A percentile compares a stretch with the other conserved stretches of the same genome.
Evolutionary conservation across 2,888 invertebrate species (phyloP).

Genomic region (Herminia tarsipennalis): DNA sequence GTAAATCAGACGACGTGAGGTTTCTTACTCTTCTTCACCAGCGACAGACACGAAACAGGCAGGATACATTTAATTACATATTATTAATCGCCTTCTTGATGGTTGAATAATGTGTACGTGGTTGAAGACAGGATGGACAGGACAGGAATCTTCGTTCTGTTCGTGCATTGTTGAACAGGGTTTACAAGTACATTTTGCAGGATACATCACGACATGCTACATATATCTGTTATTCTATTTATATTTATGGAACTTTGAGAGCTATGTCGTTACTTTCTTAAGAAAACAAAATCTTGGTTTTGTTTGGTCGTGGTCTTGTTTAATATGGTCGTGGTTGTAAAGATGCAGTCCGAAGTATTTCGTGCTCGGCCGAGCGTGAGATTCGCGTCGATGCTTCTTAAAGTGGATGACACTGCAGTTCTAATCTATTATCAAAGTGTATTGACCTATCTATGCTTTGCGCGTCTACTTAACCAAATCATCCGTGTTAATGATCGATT

Average conservation of each 20-base stretch:
- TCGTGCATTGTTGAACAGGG: slow-evolving; percentile 43
- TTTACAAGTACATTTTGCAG: slow-evolving; percentile 33
- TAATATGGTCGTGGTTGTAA: slow-evolving; percentile 48
- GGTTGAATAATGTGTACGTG: slow-evolving; percentile 46
- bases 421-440: slow-evolving; percentile 52
- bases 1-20: slow-evolving; percentile 49
- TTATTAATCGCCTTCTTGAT: slow-evolving; percentile 56
- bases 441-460: slow-evolving; percentile 48
- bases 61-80: slow-evolving; percentile 57
- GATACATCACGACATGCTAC: slow-evolving; percentile 38
- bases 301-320: slow-evolving; percentile 52
- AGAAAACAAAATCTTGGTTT: slow-evolving; percentile 53
- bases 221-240: no score
- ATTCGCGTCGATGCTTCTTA: slow-evolving; percentile 53
- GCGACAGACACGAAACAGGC: slow-evolving; percentile 37
- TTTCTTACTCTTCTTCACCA: slow-evolving; percentile 26
- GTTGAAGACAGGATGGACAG: slow-evolving; percentile 44
- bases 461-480: slow-evolving; percentile 16
- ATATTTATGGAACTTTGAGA: slow-evolving; percentile 36
- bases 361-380: slow-evolving; percentile 47
- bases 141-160: slow-evolving; percentile 47
- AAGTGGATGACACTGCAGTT: slow-evolving; percentile 66
- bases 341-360: slow-evolving; percentile 45
- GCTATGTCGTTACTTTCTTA: slow-evolving; percentile 49
- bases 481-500: slow-evolving; percentile 18